phyloP scores from a whole-genome alignment of 2,113 vertebrate species.

The Toxotes jaculatrix region DNA sequence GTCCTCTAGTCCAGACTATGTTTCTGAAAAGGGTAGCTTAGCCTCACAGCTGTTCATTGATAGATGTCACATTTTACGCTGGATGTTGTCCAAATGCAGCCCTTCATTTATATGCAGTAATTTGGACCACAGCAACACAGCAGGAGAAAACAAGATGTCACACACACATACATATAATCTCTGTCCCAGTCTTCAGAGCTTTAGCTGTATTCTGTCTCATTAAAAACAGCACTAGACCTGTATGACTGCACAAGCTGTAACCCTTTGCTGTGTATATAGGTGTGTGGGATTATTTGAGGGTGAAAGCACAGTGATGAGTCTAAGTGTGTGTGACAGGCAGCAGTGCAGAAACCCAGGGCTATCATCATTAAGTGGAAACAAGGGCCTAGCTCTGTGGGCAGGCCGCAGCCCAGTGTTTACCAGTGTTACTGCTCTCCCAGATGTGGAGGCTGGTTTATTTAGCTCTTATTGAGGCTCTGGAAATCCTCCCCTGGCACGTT shows the following conservation, averaged over 20 bases:
- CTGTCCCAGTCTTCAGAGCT: not conserved
- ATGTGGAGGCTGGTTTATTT: conserved; percentile 79
- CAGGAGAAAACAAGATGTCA: conserved; percentile 13
- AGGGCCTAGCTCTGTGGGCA: conserved; percentile 58
- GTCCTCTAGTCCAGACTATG: conserved; percentile 66
- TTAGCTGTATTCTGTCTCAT: not conserved
- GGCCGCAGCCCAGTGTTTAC: conserved; percentile 70
- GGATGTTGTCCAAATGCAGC: conserved; percentile 27
- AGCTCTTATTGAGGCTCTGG: conserved; percentile 75
- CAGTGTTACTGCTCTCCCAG: conserved; percentile 68
- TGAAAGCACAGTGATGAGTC: conserved; percentile 56
- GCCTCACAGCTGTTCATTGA: conserved; percentile 46
- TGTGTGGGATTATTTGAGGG: conserved; percentile 26
- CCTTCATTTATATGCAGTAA: conserved; percentile 21
- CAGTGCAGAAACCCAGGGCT: conserved; percentile 62
- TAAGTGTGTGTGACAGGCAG: conserved; percentile 69
- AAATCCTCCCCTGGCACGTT: conserved; percentile 82
- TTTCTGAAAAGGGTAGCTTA: conserved; percentile 9
- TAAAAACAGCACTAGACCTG: conserved; percentile 12
- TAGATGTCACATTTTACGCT: conserved; percentile 34
- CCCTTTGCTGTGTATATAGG: conserved; percentile 22
- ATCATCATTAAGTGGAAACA: conserved; percentile 71
- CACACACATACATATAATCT: not conserved
- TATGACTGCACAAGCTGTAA: not conserved
- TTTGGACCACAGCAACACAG: conserved; percentile 28